Evolutionary conservation across 2,888 invertebrate species (phyloP), one percentile per base, ranked within the genome.

Genomic region (Formica aserva): DNA sequence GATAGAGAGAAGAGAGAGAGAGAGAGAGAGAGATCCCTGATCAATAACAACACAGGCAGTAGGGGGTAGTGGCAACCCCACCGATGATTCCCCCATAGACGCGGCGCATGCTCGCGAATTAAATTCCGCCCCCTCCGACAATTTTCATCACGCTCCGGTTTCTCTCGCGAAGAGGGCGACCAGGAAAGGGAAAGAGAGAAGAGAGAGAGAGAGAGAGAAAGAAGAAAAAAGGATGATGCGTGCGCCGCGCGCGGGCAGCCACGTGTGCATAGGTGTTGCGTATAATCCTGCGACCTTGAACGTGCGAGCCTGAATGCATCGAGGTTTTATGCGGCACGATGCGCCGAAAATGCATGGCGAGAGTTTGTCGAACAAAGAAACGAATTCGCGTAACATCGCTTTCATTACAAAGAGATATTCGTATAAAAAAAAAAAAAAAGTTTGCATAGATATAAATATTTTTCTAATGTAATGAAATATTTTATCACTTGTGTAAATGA

Each of bases 61-160:
- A 83, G 86, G 11, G 13, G 18, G 65, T 32, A 8, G 29, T 15
- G 32, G 80, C 86, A 86, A 85, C 86, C 87, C 88, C 89, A 86
- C 86, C 86, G 84, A 83, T 84, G 63, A 87, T 86, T 84, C 71
- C 82, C 85, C 91, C 85, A 86, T 88, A 84, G 69, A 69, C 62
- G 85, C 71, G 74, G 91, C 90, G 91, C 91, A 92, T 91, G 91
- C 91, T 83, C 89, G 66, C 85, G 77, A 89, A 89, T 90, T 89
- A 90, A 90, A 90, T 86, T 78, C 84, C 85, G 77, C 52, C 87
- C 89, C 84, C 66, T 62, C 78, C 57, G 62, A 57, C 81, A 81
- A 85, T 86, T 86, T 48, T 84, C 77, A 71, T 82, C 85, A 35
- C 80, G 75, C 76, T 65, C 69, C 48, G 75, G 57, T 55, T 63